These are phyloP conservation scores for Engystomops pustulosus DNA, from an alignment of 2,113 vertebrate genomes.

Conservation along the genomic window DNA sequence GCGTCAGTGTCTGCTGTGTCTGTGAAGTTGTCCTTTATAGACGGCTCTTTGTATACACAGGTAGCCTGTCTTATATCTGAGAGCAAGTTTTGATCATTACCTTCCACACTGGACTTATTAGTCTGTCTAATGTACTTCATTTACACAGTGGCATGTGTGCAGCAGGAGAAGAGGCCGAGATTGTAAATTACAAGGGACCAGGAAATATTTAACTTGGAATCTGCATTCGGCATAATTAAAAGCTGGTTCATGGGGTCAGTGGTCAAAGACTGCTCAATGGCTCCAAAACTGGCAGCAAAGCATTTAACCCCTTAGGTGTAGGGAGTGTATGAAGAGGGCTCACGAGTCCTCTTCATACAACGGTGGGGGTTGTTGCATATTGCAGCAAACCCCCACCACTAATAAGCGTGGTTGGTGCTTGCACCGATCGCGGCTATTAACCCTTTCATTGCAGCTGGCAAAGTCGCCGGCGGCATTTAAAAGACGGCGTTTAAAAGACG, in stretches of 20 bases:
- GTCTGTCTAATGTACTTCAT: neutral
- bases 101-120: neutral
- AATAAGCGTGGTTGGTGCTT: no score
- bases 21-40: neutral
- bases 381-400: no score
- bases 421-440: no score
- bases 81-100: neutral
- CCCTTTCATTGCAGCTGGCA: no score
- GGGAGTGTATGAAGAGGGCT: no score
- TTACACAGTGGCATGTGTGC: neutral
- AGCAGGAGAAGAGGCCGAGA: neutral
- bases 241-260: neutral
- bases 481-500: no score
- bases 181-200: neutral
- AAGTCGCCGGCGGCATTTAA: no score
- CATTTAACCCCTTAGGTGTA: no score
- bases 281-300: neutral
- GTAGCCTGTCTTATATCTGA: neutral
- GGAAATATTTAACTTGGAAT: constrained; percentile 3
- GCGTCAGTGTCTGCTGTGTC: neutral
- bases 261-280: neutral
- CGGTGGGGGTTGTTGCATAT: no score
- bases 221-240: constrained; percentile 6
- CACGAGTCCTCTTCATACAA: no score
- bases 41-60: neutral